Percentiles rank a stretch among this genome's conserved stretches.
Evolutionary conservation across 1,140 invertebrate species (phyloP).

Genomic region (Bombus polaris): DNA sequence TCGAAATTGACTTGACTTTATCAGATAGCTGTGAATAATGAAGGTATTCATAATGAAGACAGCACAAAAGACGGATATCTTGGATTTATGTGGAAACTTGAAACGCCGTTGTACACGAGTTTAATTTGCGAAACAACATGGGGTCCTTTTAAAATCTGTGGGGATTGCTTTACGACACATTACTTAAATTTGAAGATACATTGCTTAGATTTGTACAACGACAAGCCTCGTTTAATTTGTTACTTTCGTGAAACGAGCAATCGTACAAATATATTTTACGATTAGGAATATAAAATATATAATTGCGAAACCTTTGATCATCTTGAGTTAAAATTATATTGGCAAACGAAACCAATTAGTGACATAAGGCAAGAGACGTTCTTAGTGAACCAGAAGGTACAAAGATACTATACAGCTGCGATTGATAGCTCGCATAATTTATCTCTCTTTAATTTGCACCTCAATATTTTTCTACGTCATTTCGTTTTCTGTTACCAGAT

Average conservation of each 20-base stretch:
- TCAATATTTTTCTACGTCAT: neutral
- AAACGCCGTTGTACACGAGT: neutral
- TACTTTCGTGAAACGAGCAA: no score
- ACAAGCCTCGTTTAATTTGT: neutral
- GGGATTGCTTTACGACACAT: neutral
- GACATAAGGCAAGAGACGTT: neutral
- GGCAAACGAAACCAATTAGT: neutral
- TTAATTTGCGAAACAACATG: neutral
- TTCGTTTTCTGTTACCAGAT: no score
- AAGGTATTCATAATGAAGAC: neutral
- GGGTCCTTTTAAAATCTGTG: neutral
- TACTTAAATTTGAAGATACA: neutral
- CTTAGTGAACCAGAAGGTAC: neutral
- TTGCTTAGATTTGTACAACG: neutral
- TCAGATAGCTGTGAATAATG: neutral
- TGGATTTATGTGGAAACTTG: neutral
- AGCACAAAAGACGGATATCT: neutral
- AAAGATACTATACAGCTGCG: neutral
- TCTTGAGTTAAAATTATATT: neutral
- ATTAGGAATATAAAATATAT: neutral
- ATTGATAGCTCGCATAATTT: neutral
- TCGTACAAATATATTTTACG: no score
- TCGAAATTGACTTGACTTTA: neutral
- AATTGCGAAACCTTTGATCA: neutral
- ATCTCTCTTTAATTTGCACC: neutral